These are phyloP conservation scores for Phasianus colchicus DNA, from an alignment of 2,113 vertebrate species.

Conservation along the genomic window DNA sequence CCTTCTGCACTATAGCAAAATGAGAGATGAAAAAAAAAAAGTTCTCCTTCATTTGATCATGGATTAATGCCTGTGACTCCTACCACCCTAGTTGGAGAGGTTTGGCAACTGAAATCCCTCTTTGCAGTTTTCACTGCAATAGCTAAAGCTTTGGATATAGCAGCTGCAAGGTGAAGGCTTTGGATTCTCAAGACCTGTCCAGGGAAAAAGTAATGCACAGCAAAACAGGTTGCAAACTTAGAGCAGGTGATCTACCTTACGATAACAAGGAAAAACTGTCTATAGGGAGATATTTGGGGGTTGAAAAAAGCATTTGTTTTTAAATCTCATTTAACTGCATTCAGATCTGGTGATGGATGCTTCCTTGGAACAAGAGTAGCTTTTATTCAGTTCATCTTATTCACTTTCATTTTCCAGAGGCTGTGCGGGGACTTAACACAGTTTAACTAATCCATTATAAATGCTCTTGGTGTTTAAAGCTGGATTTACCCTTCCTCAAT, in stretches of 20 bases:
- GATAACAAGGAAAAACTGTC: not conserved
- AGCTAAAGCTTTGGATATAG: not conserved
- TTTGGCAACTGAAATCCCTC: not conserved
- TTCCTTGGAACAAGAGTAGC: slow-evolving; percentile 9
- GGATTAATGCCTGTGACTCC: not conserved
- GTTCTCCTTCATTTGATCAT: not conserved
- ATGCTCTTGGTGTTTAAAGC: slow-evolving; percentile 11
- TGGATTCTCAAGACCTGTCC: not conserved
- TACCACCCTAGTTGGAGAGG: not conserved
- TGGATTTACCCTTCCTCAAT: slow-evolving; percentile 45
- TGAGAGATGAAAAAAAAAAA: not conserved
- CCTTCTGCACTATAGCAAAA: not conserved
- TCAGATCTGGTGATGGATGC: not conserved
- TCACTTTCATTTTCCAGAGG: slow-evolving; percentile 35
- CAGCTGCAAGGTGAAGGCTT: not conserved
- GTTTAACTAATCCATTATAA: slow-evolving; percentile 46
- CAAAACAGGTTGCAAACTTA: not conserved
- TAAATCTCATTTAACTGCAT: not conserved
- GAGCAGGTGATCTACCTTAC: not conserved
- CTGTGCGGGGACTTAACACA: slow-evolving; percentile 11
- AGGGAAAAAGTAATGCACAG: not conserved
- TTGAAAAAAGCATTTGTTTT: not conserved
- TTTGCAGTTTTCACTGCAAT: not conserved
- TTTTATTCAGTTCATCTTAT: slow-evolving; percentile 35
- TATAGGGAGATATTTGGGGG: not conserved